Conservation (phyloP, 2,888 invertebrate species). For the Pegoplata infirma region DNA sequence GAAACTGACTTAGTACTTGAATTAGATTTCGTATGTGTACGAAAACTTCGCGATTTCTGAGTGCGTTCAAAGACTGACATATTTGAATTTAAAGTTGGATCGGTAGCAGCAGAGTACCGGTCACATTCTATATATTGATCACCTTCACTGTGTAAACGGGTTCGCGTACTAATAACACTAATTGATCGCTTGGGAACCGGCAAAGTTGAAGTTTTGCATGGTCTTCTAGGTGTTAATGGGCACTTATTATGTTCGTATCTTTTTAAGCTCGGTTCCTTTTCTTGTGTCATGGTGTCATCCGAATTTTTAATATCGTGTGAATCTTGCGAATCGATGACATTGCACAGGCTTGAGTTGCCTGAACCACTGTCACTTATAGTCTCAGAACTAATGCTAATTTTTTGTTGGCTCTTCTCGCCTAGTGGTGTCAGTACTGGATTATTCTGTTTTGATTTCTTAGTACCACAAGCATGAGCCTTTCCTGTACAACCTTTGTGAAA, state of each 20-base stretch:
- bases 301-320: neutral
- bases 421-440: conserved; percentile 60
- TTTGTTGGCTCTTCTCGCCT: conserved; percentile 68
- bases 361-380: conserved; percentile 77
- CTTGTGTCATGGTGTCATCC: conserved; percentile 15
- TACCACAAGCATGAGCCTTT: conserved; percentile 86
- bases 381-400: conserved; percentile 77
- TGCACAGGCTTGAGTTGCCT: conserved; percentile 69
- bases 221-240: conserved; percentile 36
- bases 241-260: conserved; percentile 32
- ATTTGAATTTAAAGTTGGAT: conserved; percentile 11
- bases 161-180: conserved; percentile 42
- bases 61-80: conserved; percentile 67
- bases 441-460: conserved; percentile 71
- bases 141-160: conserved; percentile 63
- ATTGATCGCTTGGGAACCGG: conserved; percentile 26
- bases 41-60: conserved; percentile 69
- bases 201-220: conserved; percentile 1
- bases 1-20: conserved; percentile 17
- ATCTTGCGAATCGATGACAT: conserved; percentile 19
- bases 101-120: conserved; percentile 40
- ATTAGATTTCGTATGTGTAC: conserved; percentile 62
- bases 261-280: too few species aligned
- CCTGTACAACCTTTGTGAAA: conserved; percentile 87
- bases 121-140: conserved; percentile 61